A percentile compares a stretch with the other conserved stretches of the same genome.
Conservation (phyloP, 2,113 vertebrate species). For the Lophotis ruficrista region DNA sequence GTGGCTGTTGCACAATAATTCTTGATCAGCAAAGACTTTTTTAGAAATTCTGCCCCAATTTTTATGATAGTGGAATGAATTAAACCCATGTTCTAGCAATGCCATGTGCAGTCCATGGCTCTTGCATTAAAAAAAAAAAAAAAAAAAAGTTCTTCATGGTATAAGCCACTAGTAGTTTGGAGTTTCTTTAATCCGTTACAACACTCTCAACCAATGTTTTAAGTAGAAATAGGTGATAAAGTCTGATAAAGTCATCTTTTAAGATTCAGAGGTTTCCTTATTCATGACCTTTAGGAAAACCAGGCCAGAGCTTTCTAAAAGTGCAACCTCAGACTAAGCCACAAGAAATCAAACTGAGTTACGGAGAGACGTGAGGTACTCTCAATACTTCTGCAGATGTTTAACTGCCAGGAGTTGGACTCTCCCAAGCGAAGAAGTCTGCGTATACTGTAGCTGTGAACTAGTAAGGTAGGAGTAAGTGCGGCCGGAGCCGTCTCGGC, state of each 20-base stretch:
- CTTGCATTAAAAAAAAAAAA: background rate
- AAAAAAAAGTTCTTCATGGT: background rate
- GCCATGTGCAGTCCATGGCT: background rate
- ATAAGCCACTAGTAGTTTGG: background rate
- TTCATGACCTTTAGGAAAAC: background rate
- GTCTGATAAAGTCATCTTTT: background rate
- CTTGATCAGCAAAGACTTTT: fast-evolving
- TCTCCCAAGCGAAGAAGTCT: fast-evolving
- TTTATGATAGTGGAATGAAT: background rate
- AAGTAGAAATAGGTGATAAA: background rate
- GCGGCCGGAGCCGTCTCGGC: background rate
- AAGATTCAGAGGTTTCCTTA: background rate
- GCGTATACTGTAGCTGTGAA: fast-evolving
- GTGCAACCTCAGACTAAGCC: background rate
- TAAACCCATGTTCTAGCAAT: background rate
- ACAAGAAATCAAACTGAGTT: background rate
- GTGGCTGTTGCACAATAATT: background rate
- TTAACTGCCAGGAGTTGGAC: background rate
- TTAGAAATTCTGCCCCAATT: background rate
- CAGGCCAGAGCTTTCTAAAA: background rate
- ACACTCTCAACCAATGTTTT: background rate
- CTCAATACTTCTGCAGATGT: background rate
- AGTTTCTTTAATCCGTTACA: background rate
- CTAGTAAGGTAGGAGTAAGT: background rate
- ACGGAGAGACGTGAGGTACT: fast-evolving